phyloP scores from a whole-genome alignment of 2,113 vertebrate genomes.

The Apistogramma diplotaenia region DNA sequence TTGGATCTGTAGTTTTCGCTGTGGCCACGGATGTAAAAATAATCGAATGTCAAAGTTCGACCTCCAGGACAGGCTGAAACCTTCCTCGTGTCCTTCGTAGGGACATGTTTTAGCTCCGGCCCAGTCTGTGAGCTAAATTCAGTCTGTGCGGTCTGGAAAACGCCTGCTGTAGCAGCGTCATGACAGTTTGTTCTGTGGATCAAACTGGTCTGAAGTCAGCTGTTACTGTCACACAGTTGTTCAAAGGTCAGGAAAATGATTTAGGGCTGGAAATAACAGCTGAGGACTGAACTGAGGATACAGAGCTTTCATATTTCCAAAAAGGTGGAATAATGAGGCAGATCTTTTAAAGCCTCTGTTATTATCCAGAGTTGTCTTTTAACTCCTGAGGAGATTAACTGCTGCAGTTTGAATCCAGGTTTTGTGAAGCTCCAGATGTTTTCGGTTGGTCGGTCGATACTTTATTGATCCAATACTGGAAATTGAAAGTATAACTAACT shows the following conservation, averaged over 20 bases:
- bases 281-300: neutral
- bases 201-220: neutral
- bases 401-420: no score
- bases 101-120: neutral
- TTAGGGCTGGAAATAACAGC: neutral
- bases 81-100: no score
- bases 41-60: neutral
- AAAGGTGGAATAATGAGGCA: no score
- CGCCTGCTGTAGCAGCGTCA: neutral
- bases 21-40: no score
- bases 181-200: neutral
- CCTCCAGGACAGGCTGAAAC: neutral
- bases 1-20: no score
- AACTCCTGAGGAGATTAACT: no score
- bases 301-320: neutral
- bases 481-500: neutral
- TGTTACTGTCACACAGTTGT: neutral
- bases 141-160: neutral
- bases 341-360: neutral
- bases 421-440: neutral
- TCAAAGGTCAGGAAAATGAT: neutral
- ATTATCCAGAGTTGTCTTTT: neutral
- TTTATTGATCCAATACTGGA: no score
- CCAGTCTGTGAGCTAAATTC: neutral
- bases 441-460: no score